phyloP scores from a whole-genome alignment of 2,797 vertebrate genomes.

The Amblyopsis hoosieri region DNA sequence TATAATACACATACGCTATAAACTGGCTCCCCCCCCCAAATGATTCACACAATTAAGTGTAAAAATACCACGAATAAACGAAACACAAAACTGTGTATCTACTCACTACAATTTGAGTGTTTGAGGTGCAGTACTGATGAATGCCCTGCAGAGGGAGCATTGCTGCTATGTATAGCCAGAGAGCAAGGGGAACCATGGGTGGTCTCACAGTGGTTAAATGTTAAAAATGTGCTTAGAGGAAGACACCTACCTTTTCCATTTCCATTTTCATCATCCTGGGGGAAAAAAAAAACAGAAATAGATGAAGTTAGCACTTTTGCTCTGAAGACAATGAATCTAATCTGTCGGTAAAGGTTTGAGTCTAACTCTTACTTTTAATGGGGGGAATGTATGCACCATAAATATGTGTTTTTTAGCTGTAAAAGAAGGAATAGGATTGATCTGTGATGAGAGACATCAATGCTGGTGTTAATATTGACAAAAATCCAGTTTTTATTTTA shows the following conservation, averaged over 20 bases:
- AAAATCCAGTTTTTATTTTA: no score
- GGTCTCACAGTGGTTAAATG: constrained; percentile 4
- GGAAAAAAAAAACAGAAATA: constrained; percentile 41
- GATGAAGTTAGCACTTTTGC: constrained; percentile 20
- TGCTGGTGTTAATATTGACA: no score
- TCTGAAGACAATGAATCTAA: no score
- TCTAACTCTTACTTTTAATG: no score
- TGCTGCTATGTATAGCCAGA: constrained; percentile 17
- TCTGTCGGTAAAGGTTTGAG: no score
- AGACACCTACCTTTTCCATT: constrained; percentile 76
- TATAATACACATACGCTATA: neutral
- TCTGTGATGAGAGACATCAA: no score
- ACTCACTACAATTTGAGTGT: no score
- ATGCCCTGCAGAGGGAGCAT: constrained; percentile 63
- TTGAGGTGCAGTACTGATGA: constrained; percentile 35
- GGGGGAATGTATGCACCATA: no score
- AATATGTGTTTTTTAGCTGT: no score
- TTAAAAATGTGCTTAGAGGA: neutral
- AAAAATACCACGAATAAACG: neutral
- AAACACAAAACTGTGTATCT: no score
- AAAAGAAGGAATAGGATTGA: no score
- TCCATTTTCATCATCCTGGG: constrained; percentile 80
- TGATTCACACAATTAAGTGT: neutral
- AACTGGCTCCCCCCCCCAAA: neutral
- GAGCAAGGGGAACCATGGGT: constrained; percentile 16